These are phyloP conservation scores for Scarus forsteni DNA, from an alignment of 2,797 vertebrate species.

Conservation along the genomic window DNA sequence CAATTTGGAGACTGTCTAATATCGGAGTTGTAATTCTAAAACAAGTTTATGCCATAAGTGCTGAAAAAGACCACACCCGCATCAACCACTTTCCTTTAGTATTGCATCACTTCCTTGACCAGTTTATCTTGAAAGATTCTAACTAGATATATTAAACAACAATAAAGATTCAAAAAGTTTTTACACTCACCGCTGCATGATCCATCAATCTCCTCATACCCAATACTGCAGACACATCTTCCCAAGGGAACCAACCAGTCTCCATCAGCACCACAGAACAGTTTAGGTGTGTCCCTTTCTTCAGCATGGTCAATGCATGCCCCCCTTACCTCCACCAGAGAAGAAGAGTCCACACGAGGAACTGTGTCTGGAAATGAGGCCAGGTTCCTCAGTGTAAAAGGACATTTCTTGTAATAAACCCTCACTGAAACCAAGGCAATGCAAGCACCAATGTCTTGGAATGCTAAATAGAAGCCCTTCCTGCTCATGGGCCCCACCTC, in stretches of 20 bases:
- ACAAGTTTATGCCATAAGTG: background rate
- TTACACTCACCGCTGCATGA: conserved; percentile 91
- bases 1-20: too few species aligned
- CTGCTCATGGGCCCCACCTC: conserved; percentile 93
- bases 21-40: background rate
- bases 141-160: background rate
- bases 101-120: background rate
- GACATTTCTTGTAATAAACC: conserved; percentile 97
- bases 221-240: conserved; percentile 92
- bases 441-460: conserved; percentile 96
- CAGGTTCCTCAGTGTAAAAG: conserved; percentile 93
- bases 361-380: conserved; percentile 96
- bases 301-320: conserved; percentile 94
- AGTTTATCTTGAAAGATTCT: background rate
- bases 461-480: conserved; percentile 95
- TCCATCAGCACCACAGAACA: conserved; percentile 96
- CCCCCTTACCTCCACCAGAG: conserved; percentile 95
- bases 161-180: background rate
- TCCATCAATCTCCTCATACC: conserved; percentile 92
- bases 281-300: conserved; percentile 93
- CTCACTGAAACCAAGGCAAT: conserved; percentile 95
- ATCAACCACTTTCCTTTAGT: background rate
- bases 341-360: conserved; percentile 94
- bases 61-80: background rate
- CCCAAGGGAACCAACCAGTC: conserved; percentile 96